Base-by-base conservation (phyloP, 2,113 vertebrate species). In the Ictidomys tridecemlineatus region DNA sequence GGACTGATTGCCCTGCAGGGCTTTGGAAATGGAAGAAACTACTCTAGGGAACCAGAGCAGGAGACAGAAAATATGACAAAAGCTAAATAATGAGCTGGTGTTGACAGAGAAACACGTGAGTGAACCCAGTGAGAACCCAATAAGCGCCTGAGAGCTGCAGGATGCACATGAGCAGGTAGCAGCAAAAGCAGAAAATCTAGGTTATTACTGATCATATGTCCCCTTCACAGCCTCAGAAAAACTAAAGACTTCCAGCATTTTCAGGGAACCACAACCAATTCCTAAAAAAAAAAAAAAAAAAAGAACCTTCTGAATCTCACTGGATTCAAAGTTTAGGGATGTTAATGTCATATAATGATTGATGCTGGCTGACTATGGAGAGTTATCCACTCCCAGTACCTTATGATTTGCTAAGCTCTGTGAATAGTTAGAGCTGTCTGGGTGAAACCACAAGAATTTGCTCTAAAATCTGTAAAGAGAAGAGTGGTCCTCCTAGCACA, bases 401-500 rank as follows among this genome's bases (percentile, higher is more conserved):
- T 73, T 58, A 51, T 73, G 65, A 94, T 84, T 45, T 79, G 22
- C 16, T 86, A 58, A 95, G 63, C 63, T 32, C 48, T 83, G 42
- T 37, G 53, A 67, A 42, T 69, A 45, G 32, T 51, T 74, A 80
- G 42, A 26, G 45, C 77, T 69, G 6, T 12, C 69, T 22, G 26
- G 16, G 6, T 72, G 51, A 97, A 87, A 34, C 42, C 76, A 42
- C 11, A 94, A 91, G 73, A 73, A 82, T 0, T 92, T 48, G 32
- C 14, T 86, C n/a, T 85, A 83, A 91, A 91, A 93, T 48, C 34
- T 86, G 4, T 93, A 61, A 91, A 69, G 67, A n/a, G 42, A 89
- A 86, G 32, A 32, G 20, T 78, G 39, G 20, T 30, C 74, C 42
- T 94, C 13, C 56, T 83, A 93, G n/a, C 14, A 73, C 56, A 70